A percentile compares a stretch with the other conserved stretches of the same genome.
Conservation (phyloP, 2,888 invertebrate genomes). For the Stenichneumon culpator region DNA sequence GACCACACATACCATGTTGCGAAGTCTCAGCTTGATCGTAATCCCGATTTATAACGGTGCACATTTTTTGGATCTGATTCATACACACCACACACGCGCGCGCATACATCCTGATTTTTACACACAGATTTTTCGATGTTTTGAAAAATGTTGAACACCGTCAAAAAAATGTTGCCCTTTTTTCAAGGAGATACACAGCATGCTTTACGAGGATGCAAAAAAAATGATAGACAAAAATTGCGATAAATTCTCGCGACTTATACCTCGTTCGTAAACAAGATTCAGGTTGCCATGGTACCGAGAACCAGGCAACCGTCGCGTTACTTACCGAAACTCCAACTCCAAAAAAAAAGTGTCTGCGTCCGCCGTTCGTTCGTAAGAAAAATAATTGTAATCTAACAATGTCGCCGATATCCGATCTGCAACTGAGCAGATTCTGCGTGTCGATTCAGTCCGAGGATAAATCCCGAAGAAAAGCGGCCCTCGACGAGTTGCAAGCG, state of each 20-base stretch:
- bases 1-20: too few species aligned
- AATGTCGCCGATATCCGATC: slow-evolving; percentile 69
- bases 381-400: slow-evolving; percentile 5
- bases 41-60: too few species aligned
- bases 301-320: slow-evolving; percentile 50
- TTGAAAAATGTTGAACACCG: too few species aligned
- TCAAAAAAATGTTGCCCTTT: too few species aligned
- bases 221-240: background rate
- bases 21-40: too few species aligned
- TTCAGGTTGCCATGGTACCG: slow-evolving; percentile 48
- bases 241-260: background rate
- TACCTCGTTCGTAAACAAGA: background rate
- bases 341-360: background rate
- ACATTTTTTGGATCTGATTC: too few species aligned
- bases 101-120: too few species aligned
- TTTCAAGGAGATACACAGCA: background rate
- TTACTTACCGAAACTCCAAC: background rate
- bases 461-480: slow-evolving; percentile 87
- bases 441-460: slow-evolving; percentile 87
- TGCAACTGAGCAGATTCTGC: slow-evolving; percentile 72
- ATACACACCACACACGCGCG: too few species aligned
- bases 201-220: background rate
- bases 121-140: too few species aligned
- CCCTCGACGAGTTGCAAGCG: slow-evolving; percentile 86
- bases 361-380: background rate